Evolutionary conservation across 2,888 invertebrate genomes (phyloP), one percentile per base, ranked within the genome.

Genomic region (Ditula angustiorana): DNA sequence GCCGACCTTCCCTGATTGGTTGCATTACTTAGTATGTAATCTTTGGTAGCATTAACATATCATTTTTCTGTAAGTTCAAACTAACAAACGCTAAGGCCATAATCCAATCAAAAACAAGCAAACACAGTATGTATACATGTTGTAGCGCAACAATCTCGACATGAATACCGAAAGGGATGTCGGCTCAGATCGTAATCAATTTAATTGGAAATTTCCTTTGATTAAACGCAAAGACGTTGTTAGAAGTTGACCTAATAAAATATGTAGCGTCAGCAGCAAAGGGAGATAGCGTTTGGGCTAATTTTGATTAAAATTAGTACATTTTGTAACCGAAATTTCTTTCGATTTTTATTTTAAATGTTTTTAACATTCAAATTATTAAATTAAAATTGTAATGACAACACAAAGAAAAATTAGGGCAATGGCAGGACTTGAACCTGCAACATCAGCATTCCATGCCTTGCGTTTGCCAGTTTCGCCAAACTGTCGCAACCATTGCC

Each of bases 191-290:
- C 85, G 88, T 89, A 89, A 92, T 92, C 92, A 88, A 90, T 92
- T 92, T 92, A 92, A 92, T 92, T 92, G 92, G 92, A 92, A 91
- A 92, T 92, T 90, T 92, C 92, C 92, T 92, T 92, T 92, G 92
- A 92, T 92, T 92, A 92, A 90, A 92, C 90, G 90, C 92, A 90
- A 92, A 92, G 92, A 91, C 91, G 92, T 88, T 91, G 90, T 89
- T 90, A 90, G 88, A 92, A 92, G 90, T 92, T 92, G 91, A 90
- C 91, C 92, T 87, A 90, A 89, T 92, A 91, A 90, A 90, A 88
- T 85, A 83, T 71, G 87, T 80, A 90, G 23, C 60, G 91, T 81
- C 67, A 3, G 85, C 85, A 41, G 50, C 47, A 0, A 0, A 1
- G 21, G 26, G 41, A 19, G 35, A 10, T 8, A 37, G 11, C 1